These are phyloP conservation scores for Hydropotes inermis DNA, from an alignment of 2,113 vertebrate genomes.

Conservation along the genomic window DNA sequence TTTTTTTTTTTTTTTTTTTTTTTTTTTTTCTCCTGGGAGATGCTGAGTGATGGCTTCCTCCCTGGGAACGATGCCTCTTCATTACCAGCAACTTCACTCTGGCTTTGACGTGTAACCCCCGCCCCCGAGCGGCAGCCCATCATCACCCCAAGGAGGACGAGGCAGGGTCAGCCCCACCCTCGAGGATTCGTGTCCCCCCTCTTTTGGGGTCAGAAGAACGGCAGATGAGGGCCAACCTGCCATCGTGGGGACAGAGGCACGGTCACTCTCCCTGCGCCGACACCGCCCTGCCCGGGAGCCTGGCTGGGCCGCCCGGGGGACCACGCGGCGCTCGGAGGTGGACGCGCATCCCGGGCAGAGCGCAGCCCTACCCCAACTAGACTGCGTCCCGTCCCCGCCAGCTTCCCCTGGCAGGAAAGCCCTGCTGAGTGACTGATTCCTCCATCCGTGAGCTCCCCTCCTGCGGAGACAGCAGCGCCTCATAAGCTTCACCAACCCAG, in stretches of 20 bases:
- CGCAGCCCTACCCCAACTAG: not conserved
- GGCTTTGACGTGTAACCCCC: not conserved
- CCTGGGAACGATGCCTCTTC: not conserved
- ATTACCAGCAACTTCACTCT: not conserved
- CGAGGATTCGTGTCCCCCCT: not conserved
- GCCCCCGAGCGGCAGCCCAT: fast-evolving
- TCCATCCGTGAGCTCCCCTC: not conserved
- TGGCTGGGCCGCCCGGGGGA: not conserved
- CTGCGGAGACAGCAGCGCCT: not conserved
- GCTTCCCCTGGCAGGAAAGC: not conserved
- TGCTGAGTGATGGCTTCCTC: not conserved
- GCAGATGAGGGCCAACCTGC: not conserved
- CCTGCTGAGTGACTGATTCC: no score
- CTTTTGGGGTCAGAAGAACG: not conserved
- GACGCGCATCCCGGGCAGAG: not conserved
- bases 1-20: fast-evolving
- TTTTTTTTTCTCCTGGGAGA: not conserved
- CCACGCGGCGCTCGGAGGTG: not conserved
- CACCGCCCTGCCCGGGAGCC: not conserved
- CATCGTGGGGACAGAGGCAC: not conserved
- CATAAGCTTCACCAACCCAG: not conserved
- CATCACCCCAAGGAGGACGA: not conserved
- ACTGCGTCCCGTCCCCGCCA: fast-evolving
- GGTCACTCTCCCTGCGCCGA: not conserved
- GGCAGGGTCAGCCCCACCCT: not conserved